Evolutionary conservation across 2,888 invertebrate genomes (phyloP).

Genomic region (Congeria kusceri): DNA sequence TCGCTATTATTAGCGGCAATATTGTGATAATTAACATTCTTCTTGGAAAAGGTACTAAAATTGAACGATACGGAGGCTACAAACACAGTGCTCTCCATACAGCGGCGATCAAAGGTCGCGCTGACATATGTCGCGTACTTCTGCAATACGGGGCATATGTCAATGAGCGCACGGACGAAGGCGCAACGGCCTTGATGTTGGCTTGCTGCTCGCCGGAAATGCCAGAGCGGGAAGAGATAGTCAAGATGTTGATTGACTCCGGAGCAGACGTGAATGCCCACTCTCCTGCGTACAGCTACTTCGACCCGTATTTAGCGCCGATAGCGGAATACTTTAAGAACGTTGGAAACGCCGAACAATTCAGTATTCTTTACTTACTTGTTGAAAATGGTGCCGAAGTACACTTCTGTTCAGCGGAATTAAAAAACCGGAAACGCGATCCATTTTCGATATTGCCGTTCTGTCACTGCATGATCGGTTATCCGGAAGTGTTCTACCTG

Average conservation of each 20-base stretch:
- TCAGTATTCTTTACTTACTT: slow-evolving; percentile 89
- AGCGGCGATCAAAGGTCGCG: slow-evolving; percentile 89
- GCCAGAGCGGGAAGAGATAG: slow-evolving; percentile 75
- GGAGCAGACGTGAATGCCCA: slow-evolving; percentile 81
- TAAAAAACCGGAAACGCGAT: slow-evolving; percentile 85
- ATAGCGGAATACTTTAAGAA: slow-evolving; percentile 92
- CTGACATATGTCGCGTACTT: slow-evolving; percentile 80
- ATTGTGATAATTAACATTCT: slow-evolving; percentile 91
- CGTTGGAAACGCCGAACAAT: slow-evolving; percentile 87
- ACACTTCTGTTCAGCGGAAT: slow-evolving; percentile 87
- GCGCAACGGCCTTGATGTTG: slow-evolving; percentile 85
- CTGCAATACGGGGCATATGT: slow-evolving; percentile 86
- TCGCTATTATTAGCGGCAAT: slow-evolving; percentile 93
- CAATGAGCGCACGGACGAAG: slow-evolving; percentile 85
- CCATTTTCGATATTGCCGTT: slow-evolving; percentile 93
- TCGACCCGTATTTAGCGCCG: slow-evolving; percentile 90
- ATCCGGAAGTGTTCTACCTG: slow-evolving; percentile 88
- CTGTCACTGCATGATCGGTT: slow-evolving; percentile 89
- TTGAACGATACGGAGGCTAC: slow-evolving; percentile 88
- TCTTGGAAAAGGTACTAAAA: slow-evolving; percentile 92
- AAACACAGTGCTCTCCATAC: slow-evolving; percentile 93
- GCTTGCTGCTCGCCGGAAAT: slow-evolving; percentile 82
- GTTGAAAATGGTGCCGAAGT: slow-evolving; percentile 90
- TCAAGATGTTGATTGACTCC: slow-evolving; percentile 76
- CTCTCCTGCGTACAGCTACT: slow-evolving; percentile 87